A percentile compares a stretch with the other conserved stretches of the same genome.
These are phyloP conservation scores for Stenodera caucasica DNA, from an alignment of 2,888 invertebrate genomes.

Conservation along the genomic window DNA sequence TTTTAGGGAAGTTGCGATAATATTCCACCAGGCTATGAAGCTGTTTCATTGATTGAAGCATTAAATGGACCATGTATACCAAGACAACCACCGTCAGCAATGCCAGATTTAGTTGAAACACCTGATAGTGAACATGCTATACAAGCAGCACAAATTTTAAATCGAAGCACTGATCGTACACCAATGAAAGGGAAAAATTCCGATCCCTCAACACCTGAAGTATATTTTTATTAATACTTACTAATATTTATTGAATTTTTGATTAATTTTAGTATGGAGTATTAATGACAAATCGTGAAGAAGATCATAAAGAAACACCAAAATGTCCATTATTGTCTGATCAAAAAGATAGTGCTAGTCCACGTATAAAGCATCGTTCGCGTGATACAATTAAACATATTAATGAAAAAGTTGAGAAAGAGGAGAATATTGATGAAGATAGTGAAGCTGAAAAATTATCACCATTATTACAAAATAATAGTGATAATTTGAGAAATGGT, in stretches of 20 bases:
- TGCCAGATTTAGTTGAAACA: conserved; percentile 58
- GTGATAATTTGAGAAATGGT: conserved; percentile 46
- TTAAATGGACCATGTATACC: conserved; percentile 85
- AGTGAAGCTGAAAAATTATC: conserved; percentile 83
- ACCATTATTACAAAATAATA: conserved; percentile 64
- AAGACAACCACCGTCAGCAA: conserved; percentile 55
- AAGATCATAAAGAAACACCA: conserved; percentile 56
- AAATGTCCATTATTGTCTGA: conserved; percentile 51
- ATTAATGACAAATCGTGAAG: conserved; percentile 65
- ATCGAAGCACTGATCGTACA: conserved; percentile 61
- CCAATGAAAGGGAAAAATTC: conserved; percentile 53
- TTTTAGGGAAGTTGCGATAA: conserved; percentile 79
- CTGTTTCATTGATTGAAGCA: conserved; percentile 92
- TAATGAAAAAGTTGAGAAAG: conserved; percentile 61
- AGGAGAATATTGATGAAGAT: conserved; percentile 68
- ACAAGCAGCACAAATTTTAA: conserved; percentile 71
- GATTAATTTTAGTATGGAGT: conserved; percentile 69
- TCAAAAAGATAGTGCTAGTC: conserved; percentile 40
- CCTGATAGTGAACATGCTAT: conserved; percentile 67
- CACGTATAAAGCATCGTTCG: conserved; percentile 48
- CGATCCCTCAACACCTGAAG: conserved; percentile 59
- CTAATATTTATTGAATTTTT: conserved; percentile 1
- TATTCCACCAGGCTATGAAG: conserved; percentile 91
- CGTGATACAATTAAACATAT: conserved; percentile 62
- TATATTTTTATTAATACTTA: conserved; percentile 35